A percentile compares a stretch with the other conserved stretches of the same genome.
Conservation (phyloP, 92 coral and sea anemone species). For the Porites divaricata region DNA sequence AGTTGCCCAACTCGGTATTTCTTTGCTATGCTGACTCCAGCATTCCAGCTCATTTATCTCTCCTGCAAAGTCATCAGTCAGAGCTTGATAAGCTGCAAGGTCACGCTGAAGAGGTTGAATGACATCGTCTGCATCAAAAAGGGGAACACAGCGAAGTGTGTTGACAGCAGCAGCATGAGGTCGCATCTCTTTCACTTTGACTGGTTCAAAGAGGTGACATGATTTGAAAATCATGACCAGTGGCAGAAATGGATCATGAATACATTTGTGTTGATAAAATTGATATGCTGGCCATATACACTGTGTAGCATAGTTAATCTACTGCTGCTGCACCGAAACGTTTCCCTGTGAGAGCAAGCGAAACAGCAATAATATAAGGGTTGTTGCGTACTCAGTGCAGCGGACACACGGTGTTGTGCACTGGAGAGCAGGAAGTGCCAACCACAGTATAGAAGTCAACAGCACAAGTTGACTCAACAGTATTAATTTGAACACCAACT, state of each 20-base stretch:
- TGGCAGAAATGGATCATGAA: slow-evolving; percentile 62
- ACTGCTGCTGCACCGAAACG: slow-evolving; percentile 34
- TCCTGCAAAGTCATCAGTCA: slow-evolving; percentile 21
- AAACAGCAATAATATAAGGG: slow-evolving; percentile 39
- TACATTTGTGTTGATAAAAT: slow-evolving; percentile 44
- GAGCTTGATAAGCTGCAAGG: slow-evolving; percentile 49
- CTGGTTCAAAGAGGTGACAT: slow-evolving; percentile 46
- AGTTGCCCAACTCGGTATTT: slow-evolving; percentile 42
- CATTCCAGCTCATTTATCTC: slow-evolving; percentile 32
- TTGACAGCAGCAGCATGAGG: slow-evolving; percentile 43
- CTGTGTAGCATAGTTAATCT: slow-evolving; percentile 54
- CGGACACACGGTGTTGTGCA: no score
- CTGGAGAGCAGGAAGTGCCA: no score
- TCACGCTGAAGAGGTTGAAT: slow-evolving; percentile 37
- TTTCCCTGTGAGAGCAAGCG: slow-evolving; percentile 39
- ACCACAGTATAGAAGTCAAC: no score
- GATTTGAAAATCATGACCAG: slow-evolving; percentile 60
- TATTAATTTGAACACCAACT: no score
- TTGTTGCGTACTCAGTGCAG: no score
- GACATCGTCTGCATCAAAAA: slow-evolving; percentile 42
- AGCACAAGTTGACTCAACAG: no score
- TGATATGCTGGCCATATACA: slow-evolving; percentile 56
- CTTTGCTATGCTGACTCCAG: slow-evolving; percentile 22
- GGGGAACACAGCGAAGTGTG: slow-evolving; percentile 51
- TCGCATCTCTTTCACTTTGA: slow-evolving; percentile 50